Evolutionary conservation across 2,797 vertebrate species (phyloP).

Genomic region (Bradypus variegatus): DNA sequence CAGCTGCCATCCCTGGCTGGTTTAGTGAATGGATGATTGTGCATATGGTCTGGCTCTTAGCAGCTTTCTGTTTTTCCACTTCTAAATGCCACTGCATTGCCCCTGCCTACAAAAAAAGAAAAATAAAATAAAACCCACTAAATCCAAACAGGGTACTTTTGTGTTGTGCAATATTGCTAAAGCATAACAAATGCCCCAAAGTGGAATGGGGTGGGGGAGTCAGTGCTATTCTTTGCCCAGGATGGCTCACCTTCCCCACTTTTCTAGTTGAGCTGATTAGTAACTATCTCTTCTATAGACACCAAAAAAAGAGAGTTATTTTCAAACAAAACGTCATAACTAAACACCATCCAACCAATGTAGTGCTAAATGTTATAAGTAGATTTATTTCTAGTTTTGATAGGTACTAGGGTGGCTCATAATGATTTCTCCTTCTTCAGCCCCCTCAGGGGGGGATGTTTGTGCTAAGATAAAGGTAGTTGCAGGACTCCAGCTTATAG

Average conservation of each 20-base stretch:
- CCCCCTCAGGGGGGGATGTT: neutral
- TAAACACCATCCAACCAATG: neutral
- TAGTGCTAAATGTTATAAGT: neutral
- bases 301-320: neutral
- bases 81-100: neutral
- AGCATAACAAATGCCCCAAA: neutral
- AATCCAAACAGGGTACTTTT: neutral
- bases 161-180: neutral
- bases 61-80: neutral
- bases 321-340: constrained; percentile 22
- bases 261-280: neutral
- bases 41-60: neutral
- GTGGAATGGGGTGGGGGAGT: neutral
- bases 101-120: too few species aligned
- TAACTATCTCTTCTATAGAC: neutral
- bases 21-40: neutral
- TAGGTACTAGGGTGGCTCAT: neutral
- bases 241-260: neutral
- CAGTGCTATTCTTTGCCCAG: neutral
- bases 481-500: neutral
- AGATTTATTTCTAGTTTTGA: neutral
- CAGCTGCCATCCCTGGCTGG: neutral
- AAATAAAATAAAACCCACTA: neutral
- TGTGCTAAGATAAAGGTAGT: neutral
- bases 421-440: neutral